A percentile compares a stretch with the other conserved stretches of the same genome.
Evolutionary conservation across 2,113 vertebrate genomes (phyloP).

Genomic region (Eleginops maclovinus): DNA sequence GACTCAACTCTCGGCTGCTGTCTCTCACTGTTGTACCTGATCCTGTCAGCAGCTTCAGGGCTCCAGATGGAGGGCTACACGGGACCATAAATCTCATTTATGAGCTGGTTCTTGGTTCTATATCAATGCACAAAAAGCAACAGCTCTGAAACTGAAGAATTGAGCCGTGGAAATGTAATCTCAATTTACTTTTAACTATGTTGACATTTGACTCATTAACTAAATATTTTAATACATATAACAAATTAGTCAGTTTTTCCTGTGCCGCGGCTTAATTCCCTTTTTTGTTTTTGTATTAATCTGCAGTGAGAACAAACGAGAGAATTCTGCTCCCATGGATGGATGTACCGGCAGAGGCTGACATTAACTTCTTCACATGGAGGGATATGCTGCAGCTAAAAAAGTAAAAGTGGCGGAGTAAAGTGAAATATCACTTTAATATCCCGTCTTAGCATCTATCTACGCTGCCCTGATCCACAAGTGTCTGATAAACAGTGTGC

Average conservation of each 20-base stretch:
- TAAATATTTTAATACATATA: background rate
- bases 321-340: background rate
- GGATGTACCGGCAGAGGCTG: background rate
- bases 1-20: slow-evolving; percentile 1
- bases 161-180: background rate
- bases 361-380: slow-evolving; percentile 25
- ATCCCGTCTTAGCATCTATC: slow-evolving; percentile 33
- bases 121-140: background rate
- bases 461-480: slow-evolving; percentile 29
- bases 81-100: slow-evolving; percentile 21
- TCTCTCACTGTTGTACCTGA: background rate
- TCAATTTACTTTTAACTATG: background rate
- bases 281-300: background rate
- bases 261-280: background rate
- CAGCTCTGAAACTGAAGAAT: slow-evolving; percentile 3
- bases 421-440: slow-evolving; percentile 67
- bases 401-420: background rate
- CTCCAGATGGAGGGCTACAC: slow-evolving; percentile 11
- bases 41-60: slow-evolving; percentile 6
- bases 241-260: background rate
- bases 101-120: background rate
- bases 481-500: slow-evolving; percentile 59
- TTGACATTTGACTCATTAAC: background rate
- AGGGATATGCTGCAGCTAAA: slow-evolving; percentile 6
- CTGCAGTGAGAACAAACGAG: background rate